A percentile compares a stretch with the other conserved stretches of the same genome.
Conservation (phyloP, 2,797 vertebrate genomes). For the Cyclura pinguis region DNA sequence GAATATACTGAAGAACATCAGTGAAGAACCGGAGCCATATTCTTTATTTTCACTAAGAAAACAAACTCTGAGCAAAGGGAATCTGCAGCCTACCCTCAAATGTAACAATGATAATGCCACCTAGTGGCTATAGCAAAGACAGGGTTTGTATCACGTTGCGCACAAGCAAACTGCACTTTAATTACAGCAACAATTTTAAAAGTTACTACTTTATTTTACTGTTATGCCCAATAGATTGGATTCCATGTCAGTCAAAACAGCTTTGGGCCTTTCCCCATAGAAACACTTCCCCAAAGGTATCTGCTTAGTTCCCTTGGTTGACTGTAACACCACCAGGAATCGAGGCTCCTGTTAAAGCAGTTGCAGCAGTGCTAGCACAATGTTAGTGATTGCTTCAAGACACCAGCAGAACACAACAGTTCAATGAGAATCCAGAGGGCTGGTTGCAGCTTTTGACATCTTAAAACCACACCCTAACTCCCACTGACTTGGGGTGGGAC, state of each 20-base stretch:
- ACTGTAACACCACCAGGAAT: background rate
- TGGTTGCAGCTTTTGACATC: background rate
- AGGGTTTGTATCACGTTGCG: background rate
- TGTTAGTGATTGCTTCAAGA: background rate
- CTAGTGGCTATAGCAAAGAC: conserved; percentile 18
- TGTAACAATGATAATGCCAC: conserved; percentile 17
- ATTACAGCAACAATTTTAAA: no score
- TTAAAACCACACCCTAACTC: background rate
- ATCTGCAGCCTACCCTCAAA: background rate
- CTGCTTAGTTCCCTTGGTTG: background rate
- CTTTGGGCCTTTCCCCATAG: background rate
- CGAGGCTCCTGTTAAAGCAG: background rate
- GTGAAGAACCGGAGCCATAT: background rate
- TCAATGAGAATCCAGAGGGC: no score
- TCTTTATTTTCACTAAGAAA: background rate
- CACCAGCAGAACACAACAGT: background rate
- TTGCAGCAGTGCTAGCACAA: background rate
- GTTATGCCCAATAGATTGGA: background rate
- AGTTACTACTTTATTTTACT: background rate
- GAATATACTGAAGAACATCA: background rate
- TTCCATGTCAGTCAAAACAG: background rate
- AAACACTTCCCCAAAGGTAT: background rate
- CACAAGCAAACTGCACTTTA: background rate
- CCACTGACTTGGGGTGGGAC: background rate
- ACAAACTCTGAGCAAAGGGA: background rate